Percentiles rank a stretch among this genome's conserved stretches.
phyloP scores from a whole-genome alignment of 2,888 invertebrate genomes.

The Brachyopa scutellaris region DNA sequence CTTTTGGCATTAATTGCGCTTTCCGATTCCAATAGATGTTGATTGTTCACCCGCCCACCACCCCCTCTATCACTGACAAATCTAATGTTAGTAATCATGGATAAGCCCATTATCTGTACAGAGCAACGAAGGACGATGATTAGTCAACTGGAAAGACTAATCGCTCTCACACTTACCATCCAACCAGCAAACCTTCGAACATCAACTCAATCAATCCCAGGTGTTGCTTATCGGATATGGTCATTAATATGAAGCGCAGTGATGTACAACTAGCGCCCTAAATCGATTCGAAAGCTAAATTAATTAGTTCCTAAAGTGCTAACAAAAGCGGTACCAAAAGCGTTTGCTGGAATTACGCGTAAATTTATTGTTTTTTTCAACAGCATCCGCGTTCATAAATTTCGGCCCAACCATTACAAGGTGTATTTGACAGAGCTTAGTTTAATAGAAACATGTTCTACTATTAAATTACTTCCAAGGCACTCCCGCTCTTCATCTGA shows the following conservation, averaged over 20 bases:
- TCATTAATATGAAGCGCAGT: constrained; percentile 48
- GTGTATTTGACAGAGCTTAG: too few relatives aligned
- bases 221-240: constrained; percentile 53
- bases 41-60: background rate
- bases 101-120: constrained; percentile 7
- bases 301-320: constrained; percentile 45
- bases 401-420: background rate
- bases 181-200: background rate
- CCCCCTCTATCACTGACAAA: constrained; percentile 43
- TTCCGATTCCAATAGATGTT: constrained; percentile 19
- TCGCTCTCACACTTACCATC: constrained; percentile 19
- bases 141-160: constrained; percentile 54
- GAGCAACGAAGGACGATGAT: constrained; percentile 33
- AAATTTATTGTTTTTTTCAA: background rate
- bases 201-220: constrained; percentile 57
- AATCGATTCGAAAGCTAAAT: constrained; percentile 48
- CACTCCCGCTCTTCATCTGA: background rate
- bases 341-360: too few relatives aligned
- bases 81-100: constrained; percentile 17
- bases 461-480: background rate
- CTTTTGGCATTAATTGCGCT: constrained; percentile 33
- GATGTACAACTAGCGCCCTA: constrained; percentile 42
- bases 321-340: background rate
- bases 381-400: background rate
- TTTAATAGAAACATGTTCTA: background rate